Evolutionary conservation across 2,888 invertebrate genomes (phyloP).

Genomic region (Patella depressa): DNA sequence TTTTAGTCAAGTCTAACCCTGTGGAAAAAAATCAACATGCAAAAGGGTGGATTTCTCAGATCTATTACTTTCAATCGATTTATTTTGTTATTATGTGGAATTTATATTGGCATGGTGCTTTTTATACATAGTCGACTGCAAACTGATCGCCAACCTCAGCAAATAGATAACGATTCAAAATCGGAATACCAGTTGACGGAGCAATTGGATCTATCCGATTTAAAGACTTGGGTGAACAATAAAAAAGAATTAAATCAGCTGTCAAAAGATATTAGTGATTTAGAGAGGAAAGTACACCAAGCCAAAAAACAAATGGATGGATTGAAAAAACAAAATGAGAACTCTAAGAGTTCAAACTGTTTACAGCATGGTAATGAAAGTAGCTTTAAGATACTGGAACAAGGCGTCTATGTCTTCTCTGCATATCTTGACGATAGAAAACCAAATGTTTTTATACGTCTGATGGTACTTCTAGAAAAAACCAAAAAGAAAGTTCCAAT

Average conservation of each 20-base stretch:
- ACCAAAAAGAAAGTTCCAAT: conserved; percentile 37
- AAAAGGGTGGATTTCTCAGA: conserved; percentile 13
- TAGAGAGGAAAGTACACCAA: conserved; percentile 15
- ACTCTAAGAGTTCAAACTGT: background rate
- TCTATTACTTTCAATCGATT: conserved; percentile 25
- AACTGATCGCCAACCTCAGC: conserved; percentile 30
- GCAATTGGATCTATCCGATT: conserved; percentile 12
- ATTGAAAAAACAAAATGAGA: background rate
- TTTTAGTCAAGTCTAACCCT: background rate
- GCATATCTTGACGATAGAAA: conserved; percentile 62
- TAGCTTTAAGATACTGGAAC: conserved; percentile 42
- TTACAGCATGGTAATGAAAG: conserved; percentile 8
- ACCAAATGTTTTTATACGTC: conserved; percentile 37
- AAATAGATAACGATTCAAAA: conserved; percentile 8
- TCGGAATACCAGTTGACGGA: background rate
- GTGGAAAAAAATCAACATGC: conserved; percentile 13
- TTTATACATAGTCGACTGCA: conserved; percentile 54
- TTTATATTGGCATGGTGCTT: conserved; percentile 49
- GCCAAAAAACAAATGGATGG: conserved; percentile 12
- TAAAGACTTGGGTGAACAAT: conserved; percentile 22
- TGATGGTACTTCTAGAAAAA: conserved; percentile 46
- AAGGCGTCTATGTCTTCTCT: conserved; percentile 52
- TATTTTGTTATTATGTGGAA: conserved; percentile 39
- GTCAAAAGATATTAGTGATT: conserved; percentile 18
- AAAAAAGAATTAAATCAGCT: conserved; percentile 18